A percentile compares a stretch with the other conserved stretches of the same genome.
Conservation (phyloP, 2,113 vertebrate genomes). For the Butorides virescens region DNA sequence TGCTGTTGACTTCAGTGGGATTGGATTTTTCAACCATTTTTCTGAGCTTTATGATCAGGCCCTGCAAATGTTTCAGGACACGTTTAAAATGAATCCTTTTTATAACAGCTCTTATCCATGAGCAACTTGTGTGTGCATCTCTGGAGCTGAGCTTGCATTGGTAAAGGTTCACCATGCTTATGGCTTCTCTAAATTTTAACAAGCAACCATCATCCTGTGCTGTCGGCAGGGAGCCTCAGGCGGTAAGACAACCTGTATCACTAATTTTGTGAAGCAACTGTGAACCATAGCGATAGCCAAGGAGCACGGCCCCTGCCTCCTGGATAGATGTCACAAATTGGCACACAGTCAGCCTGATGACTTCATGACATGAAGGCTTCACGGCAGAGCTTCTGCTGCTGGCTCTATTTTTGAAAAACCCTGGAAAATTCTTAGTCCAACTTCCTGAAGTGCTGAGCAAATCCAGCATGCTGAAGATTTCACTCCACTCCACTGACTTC, state of each 20-base stretch:
- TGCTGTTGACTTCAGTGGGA: background rate
- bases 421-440: background rate
- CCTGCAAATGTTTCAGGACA: rapidly evolving
- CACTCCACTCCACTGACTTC: background rate
- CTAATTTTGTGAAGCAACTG: background rate
- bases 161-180: background rate
- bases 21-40: background rate
- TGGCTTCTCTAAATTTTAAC: background rate
- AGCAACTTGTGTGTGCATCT: background rate
- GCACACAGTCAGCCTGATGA: background rate
- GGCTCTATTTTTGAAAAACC: background rate
- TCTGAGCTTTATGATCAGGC: background rate
- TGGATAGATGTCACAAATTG: background rate
- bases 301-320: background rate
- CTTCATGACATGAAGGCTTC: background rate
- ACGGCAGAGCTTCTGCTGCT: background rate
- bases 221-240: rapidly evolving
- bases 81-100: background rate
- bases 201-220: background rate
- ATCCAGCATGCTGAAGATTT: background rate
- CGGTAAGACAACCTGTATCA: background rate
- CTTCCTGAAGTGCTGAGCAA: background rate
- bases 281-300: background rate
- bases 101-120: background rate
- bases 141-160: background rate